These are phyloP conservation scores for Lethrus apterus DNA, from an alignment of 1,140 invertebrate species.

Conservation along the genomic window DNA sequence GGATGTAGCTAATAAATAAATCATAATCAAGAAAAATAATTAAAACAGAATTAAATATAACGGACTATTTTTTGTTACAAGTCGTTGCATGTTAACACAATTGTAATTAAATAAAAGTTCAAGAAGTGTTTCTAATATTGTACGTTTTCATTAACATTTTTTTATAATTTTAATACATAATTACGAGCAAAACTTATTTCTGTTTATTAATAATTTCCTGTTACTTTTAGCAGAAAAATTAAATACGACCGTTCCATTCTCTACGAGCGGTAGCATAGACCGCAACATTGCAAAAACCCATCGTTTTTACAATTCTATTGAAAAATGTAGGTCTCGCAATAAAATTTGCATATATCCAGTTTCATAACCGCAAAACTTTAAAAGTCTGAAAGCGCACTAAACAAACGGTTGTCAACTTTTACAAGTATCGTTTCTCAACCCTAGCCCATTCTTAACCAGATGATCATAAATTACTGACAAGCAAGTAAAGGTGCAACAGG, in stretches of 20 bases:
- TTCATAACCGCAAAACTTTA: conserved; percentile 8
- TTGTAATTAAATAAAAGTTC: no score
- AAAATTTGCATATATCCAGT: conserved; percentile 4
- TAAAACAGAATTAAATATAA: no score
- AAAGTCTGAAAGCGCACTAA: conserved; percentile 1
- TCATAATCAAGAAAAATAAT: no score
- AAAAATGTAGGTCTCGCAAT: background rate
- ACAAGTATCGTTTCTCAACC: conserved; percentile 21
- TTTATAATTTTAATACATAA: no score
- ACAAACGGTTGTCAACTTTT: conserved; percentile 19
- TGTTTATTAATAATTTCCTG: no score
- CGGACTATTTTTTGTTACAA: no score
- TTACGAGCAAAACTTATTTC: no score
- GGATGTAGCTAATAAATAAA: no score
- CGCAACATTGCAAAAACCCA: background rate
- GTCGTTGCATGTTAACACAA: no score
- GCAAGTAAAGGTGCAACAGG: conserved; percentile 18
- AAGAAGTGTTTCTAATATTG: no score
- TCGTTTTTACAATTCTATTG: background rate
- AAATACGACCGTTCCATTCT: background rate
- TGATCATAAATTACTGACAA: conserved; percentile 23
- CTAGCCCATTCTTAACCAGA: conserved; percentile 21
- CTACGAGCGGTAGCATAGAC: background rate
- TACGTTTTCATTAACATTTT: no score
- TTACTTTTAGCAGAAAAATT: no score